Base-by-base conservation (phyloP, 2,797 vertebrate genomes). In the Cygnus olor region DNA sequence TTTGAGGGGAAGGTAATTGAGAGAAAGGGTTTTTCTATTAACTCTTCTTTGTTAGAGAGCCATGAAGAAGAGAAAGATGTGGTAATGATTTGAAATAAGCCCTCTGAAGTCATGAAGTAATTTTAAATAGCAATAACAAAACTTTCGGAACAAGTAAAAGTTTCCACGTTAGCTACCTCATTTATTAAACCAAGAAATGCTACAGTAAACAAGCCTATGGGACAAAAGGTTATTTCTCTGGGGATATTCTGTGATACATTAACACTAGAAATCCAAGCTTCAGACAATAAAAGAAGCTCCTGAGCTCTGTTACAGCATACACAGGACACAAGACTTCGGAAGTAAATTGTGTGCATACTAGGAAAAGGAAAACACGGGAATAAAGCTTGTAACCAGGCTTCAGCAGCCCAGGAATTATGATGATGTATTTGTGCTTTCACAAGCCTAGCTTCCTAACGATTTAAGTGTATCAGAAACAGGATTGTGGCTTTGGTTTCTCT, bases 121-220 rank as follows among this genome's bases (percentile, higher is more conserved):
- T 70, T 92, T 93, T 79, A 63, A 94, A 57, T 47, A 68, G 36
- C 60, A 88, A 57, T 69, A 84, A 76, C 70, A 84, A 81, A 93
- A 47, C 4, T 38, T 72, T 83, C 80, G 66, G 58, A 91, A 65
- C 30, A 76, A 79, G 58, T 58, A 58, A 51, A 71, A 79, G 18
- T 90, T 91, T 85, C 74, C 42, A 51, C 72, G 34, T 78, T 70
- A 24, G 42, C 5, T 49, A 51, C 34, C 36, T 93, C 56, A 40
- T 91, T 89, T 88, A 88, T 89, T 94, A 91, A 91, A 72, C 25
- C n/a, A 45, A 92, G 68, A 82, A 95, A 85, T 65, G 16, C 25
- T 56, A 34, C 9, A 66, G 51, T 47, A 92, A 80, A 85, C 53
- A 82, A 90, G 61, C 9, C 0, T 0, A 22, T 10, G 21, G 54